phyloP scores from a whole-genome alignment of 2,888 invertebrate species.

The Sylvicola fuscatus region DNA sequence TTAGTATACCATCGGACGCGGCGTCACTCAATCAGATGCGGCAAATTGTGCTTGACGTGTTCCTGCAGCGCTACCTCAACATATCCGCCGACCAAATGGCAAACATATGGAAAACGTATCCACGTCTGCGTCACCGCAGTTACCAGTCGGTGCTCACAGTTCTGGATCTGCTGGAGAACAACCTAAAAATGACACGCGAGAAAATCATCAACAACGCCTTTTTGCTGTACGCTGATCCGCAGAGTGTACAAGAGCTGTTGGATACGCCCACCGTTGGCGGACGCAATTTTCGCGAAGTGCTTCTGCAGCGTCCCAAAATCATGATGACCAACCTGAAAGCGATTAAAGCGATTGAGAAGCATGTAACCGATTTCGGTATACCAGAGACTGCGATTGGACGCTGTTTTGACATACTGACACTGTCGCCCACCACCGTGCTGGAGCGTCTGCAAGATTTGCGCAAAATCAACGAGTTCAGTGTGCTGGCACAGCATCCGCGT shows the following conservation, averaged over 20 bases:
- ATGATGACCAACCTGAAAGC: constrained; percentile 35
- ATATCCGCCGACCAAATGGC: constrained; percentile 18
- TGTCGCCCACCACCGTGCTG: constrained; percentile 34
- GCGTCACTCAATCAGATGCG: constrained; percentile 17
- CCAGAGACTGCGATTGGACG: constrained; percentile 29
- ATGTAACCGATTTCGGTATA: constrained; percentile 36
- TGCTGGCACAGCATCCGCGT: constrained; percentile 36
- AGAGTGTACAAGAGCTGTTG: constrained; percentile 33
- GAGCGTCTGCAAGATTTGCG: constrained; percentile 33
- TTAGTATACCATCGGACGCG: constrained; percentile 8
- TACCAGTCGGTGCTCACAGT: constrained; percentile 29
- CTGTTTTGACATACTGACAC: constrained; percentile 34
- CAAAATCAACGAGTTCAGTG: constrained; percentile 35
- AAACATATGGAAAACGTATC: constrained; percentile 20
- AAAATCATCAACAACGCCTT: constrained; percentile 36
- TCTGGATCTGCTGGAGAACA: constrained; percentile 30
- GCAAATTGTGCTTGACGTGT: constrained; percentile 16
- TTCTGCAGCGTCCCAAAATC: constrained; percentile 37
- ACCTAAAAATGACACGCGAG: constrained; percentile 31
- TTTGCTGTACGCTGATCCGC: constrained; percentile 34
- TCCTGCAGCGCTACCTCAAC: constrained; percentile 23
- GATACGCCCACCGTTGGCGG: constrained; percentile 33
- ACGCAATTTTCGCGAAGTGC: constrained; percentile 30
- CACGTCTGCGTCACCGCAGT: constrained; percentile 24
- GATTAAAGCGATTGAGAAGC: constrained; percentile 30